Percentiles rank a stretch among this genome's conserved stretches.
phyloP scores from a whole-genome alignment of 2,113 vertebrate genomes.

The Passerina amoena region DNA sequence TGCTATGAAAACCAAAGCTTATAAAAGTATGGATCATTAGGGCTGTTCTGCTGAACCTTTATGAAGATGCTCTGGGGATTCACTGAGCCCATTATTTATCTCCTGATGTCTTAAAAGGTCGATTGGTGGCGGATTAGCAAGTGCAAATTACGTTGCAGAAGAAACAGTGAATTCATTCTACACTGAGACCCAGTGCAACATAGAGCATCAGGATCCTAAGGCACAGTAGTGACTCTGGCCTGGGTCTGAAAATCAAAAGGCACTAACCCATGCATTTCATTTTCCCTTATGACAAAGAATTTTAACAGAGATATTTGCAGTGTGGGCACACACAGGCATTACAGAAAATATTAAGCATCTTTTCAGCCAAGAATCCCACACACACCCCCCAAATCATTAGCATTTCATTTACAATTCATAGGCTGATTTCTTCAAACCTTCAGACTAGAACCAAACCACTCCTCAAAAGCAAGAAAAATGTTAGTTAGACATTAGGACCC shows the following conservation, averaged over 20 bases:
- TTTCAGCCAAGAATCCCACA: not conserved
- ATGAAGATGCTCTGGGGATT: not conserved
- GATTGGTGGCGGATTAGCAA: constrained; percentile 10
- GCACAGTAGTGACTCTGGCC: not conserved
- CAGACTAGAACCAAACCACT: not conserved
- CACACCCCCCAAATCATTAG: not conserved
- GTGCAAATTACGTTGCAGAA: not conserved
- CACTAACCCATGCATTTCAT: not conserved
- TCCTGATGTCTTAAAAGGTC: constrained; percentile 16
- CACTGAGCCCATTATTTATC: not conserved
- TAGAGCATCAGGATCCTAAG: not conserved
- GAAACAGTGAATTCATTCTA: not conserved
- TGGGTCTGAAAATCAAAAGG: not conserved
- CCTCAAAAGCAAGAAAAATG: not conserved
- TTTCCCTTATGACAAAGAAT: not conserved
- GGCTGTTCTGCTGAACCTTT: not conserved
- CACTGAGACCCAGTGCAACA: not conserved
- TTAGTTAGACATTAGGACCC: not conserved
- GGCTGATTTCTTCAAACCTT: not conserved
- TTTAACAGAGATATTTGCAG: not conserved
- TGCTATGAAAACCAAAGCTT: not conserved
- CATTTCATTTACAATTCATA: constrained; percentile 4
- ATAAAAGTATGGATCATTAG: not conserved
- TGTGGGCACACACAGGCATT: not conserved
- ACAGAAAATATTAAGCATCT: not conserved